Base-by-base conservation (phyloP, 2,113 vertebrate species). In the Atractosteus spatula region DNA sequence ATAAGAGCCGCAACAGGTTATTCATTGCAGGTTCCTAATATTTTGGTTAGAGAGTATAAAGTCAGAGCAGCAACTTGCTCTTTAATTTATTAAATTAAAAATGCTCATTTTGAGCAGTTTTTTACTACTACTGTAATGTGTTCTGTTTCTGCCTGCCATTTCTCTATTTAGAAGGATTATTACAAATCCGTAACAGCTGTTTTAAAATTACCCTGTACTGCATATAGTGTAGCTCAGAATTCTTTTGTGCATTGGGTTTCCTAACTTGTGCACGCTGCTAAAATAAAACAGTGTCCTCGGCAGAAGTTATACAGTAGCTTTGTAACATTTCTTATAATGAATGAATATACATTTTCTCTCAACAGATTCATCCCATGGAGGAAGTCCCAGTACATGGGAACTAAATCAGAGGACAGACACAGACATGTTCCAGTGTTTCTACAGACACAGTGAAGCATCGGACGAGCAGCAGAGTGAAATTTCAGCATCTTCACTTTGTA, bases 371-470 rank as follows among this genome's bases (percentile, higher is more conserved):
- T 47, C 65, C 74, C 3, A 74, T 66, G 70, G 75, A 91, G 88
- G 91, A 93, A 69, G 74, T 90, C 7, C 87, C 91, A 17, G 80
- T 85, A 76, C 84, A 72, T 84, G 86, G 85, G 54, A 86, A 84
- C 80, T 90, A 84, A 76, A 8, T 7, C 8, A 11, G 17, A 77
- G 8, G 64, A 77, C 14, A 43, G 69, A 73, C 62, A 1, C 0
- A 57, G 14, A 0, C 14, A 45, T 10, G 61, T 5, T 55, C 16
- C 29, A 42, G 8, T 41, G 74, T 4, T 43, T 59, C 29, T 70
- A 59, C 17, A 56, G 59, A 56, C 45, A 7, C 69, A 77, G 76
- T 0, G 78, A 70, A 1, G 77, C 78, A 13, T 70, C 76, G 1
- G 78, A 82, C 12, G 79, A 78, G 16, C 67, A 11, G 29, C 66